Evolutionary conservation across 2,888 invertebrate genomes (phyloP).

Genomic region (Xiphydria camelus): DNA sequence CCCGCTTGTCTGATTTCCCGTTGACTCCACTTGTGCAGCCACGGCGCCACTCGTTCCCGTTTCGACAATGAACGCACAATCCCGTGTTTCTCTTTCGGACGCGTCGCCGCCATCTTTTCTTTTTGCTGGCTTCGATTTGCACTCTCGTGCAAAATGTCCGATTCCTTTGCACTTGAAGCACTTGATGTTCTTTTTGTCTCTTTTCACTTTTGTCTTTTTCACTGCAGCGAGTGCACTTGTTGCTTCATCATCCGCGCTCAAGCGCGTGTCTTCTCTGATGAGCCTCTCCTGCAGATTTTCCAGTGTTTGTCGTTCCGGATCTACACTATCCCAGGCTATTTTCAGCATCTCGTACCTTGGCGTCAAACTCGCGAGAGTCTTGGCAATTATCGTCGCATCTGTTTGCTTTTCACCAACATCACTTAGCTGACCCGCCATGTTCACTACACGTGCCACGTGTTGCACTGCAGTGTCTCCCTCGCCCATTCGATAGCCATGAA

Average conservation of each 20-base stretch:
- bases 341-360: slow-evolving; percentile 1
- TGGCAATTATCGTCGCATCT: slow-evolving; percentile 6
- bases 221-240: not conserved
- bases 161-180: slow-evolving; percentile 1
- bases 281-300: not conserved
- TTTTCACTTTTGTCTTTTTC: not conserved
- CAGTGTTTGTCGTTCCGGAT: not conserved
- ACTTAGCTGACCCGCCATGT: slow-evolving; percentile 3
- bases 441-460: slow-evolving; percentile 6
- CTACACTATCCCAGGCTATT: not conserved
- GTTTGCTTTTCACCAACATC: not conserved
- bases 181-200: slow-evolving; percentile 1
- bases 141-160: not conserved
- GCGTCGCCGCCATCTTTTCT: not conserved
- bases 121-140: not conserved
- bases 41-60: too few relatives aligned
- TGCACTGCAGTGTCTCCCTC: slow-evolving; percentile 7
- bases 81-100: not conserved
- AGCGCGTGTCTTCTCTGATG: not conserved
- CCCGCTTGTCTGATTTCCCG: not conserved
- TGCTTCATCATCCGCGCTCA: not conserved
- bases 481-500: too few relatives aligned
- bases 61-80: not conserved
- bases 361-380: slow-evolving; percentile 7
- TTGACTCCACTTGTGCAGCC: too few relatives aligned